phyloP scores from a whole-genome alignment of 2,113 vertebrate genomes.

The Poecile atricapillus region DNA sequence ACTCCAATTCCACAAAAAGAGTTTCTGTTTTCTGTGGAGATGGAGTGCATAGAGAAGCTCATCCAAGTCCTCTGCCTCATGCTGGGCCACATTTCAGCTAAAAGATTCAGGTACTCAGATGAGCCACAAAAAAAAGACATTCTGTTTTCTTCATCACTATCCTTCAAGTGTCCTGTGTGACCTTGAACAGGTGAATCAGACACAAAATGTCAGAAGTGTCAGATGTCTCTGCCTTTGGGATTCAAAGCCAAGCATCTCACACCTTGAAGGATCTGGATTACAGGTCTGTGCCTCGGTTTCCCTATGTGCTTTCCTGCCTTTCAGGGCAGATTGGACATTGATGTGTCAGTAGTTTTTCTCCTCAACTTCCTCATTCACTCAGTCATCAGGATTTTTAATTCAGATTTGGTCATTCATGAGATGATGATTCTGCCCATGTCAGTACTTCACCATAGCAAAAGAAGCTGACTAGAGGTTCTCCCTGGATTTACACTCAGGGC shows the following conservation, averaged over 20 bases:
- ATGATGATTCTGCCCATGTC: not conserved
- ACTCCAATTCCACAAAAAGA: not conserved
- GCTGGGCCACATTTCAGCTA: not conserved
- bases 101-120: not conserved
- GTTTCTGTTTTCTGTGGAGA: not conserved
- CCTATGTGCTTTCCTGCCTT: not conserved
- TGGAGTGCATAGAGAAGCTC: not conserved
- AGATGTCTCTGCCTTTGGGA: not conserved
- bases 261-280: not conserved
- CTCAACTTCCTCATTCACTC: not conserved
- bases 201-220: not conserved
- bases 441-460: not conserved
- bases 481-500: not conserved
- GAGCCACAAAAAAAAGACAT: not conserved
- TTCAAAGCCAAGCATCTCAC: not conserved
- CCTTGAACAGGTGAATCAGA: not conserved
- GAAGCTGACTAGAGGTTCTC: not conserved
- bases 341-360: not conserved
- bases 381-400: not conserved
- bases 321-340: not conserved
- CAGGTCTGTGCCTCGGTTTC: not conserved
- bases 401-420: not conserved
- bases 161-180: not conserved
- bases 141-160: not conserved
- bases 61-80: not conserved